These are phyloP conservation scores for Anarrhichthys ocellatus DNA, from an alignment of 2,113 vertebrate genomes.

Conservation along the genomic window DNA sequence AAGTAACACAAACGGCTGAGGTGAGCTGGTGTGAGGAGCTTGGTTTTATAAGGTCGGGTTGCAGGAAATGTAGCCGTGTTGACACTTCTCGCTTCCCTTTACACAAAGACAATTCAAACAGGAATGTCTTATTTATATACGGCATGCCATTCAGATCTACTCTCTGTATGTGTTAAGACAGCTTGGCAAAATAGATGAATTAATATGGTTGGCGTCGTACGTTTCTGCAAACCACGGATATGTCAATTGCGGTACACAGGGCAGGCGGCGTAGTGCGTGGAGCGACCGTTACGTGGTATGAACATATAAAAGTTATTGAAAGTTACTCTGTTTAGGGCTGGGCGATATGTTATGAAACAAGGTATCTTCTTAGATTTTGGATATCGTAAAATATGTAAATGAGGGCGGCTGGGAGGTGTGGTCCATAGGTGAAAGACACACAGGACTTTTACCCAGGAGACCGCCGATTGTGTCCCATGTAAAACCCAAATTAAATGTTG, in stretches of 20 bases:
- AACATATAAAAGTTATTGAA: too few species aligned
- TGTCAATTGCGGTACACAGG: not conserved
- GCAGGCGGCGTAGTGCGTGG: too few species aligned
- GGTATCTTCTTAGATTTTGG: not conserved
- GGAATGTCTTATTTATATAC: conserved; percentile 27
- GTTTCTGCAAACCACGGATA: not conserved
- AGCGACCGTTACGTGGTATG: too few species aligned
- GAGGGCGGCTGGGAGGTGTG: not conserved
- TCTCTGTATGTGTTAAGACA: not conserved
- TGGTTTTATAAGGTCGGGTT: not conserved
- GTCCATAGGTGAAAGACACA: not conserved
- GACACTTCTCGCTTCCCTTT: conserved; percentile 31
- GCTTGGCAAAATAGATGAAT: not conserved
- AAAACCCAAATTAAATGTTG: not conserved
- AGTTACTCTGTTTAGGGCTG: too few species aligned
- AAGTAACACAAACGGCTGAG: not conserved
- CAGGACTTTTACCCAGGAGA: not conserved
- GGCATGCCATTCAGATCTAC: not conserved
- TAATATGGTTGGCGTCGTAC: not conserved
- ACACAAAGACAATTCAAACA: conserved; percentile 20
- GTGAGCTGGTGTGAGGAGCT: not conserved
- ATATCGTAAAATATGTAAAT: not conserved
- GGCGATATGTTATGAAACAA: too few species aligned
- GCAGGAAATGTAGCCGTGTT: conserved; percentile 35
- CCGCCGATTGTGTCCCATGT: not conserved